These are phyloP conservation scores for Octonoba sinensis DNA, from an alignment of 2,888 invertebrate species.

Conservation along the genomic window DNA sequence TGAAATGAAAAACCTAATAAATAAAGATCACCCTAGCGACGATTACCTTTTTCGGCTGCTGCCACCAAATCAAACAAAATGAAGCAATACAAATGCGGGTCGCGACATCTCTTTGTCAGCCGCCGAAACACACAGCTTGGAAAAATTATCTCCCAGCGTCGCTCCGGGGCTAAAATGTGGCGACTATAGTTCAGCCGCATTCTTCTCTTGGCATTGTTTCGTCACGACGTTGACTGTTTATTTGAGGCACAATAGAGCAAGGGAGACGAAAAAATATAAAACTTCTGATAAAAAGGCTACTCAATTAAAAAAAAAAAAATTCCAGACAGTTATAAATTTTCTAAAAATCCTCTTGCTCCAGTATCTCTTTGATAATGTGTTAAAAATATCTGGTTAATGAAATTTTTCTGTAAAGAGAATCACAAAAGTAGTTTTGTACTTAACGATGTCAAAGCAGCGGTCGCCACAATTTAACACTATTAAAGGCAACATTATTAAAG, in stretches of 20 bases:
- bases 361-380: no score
- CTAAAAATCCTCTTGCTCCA: no score
- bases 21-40: neutral
- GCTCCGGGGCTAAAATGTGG: slow-evolving; percentile 34
- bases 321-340: no score
- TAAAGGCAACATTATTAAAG: no score
- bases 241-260: neutral
- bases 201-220: slow-evolving; percentile 60
- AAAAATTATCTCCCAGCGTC: slow-evolving; percentile 47
- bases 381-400: no score
- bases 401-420: no score
- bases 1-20: neutral
- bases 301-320: no score
- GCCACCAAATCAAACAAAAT: slow-evolving; percentile 20
- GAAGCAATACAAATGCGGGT: slow-evolving; percentile 60
- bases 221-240: slow-evolving; percentile 53
- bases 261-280: slow-evolving; percentile 4
- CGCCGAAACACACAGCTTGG: slow-evolving; percentile 8
- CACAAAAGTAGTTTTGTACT: no score
- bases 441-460: no score
- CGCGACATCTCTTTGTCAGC: slow-evolving; percentile 50
- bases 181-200: slow-evolving; percentile 50
- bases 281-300: slow-evolving; percentile 1
- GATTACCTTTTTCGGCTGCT: slow-evolving; percentile 56
- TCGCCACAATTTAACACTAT: no score